Conservation (phyloP, 2,888 invertebrate genomes). For the Palloptera scutellata region DNA sequence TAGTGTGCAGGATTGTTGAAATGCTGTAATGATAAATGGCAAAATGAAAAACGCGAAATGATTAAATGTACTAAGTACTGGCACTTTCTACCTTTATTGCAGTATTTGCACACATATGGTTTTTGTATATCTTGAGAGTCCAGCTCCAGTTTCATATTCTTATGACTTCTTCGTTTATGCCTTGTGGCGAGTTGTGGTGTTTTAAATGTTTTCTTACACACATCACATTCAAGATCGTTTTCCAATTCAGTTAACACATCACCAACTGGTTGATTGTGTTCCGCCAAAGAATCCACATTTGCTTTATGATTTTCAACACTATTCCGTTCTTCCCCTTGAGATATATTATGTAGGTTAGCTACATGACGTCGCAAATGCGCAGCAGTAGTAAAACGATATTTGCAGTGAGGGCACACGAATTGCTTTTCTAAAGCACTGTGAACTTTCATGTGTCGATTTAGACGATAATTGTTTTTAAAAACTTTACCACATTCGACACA, state of each 20-base stretch:
- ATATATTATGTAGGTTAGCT: slow-evolving; percentile 25
- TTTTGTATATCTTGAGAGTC: slow-evolving; percentile 39
- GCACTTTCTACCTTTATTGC: slow-evolving; percentile 39
- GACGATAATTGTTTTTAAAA: neutral
- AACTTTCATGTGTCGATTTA: neutral
- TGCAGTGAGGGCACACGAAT: slow-evolving; percentile 33
- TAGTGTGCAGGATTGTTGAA: slow-evolving; percentile 67
- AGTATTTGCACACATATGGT: slow-evolving; percentile 38
- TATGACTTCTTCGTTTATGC: slow-evolving; percentile 51
- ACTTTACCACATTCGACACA: slow-evolving; percentile 32
- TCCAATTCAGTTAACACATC: neutral
- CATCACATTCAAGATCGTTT: slow-evolving; percentile 47
- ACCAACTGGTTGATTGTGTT: neutral
- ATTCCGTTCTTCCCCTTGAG: neutral
- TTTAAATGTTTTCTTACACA: slow-evolving; percentile 47
- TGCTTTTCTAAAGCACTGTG: slow-evolving; percentile 19
- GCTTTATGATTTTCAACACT: too few species aligned
- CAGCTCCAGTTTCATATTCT: slow-evolving; percentile 33
- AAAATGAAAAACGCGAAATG: neutral
- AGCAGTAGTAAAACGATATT: slow-evolving; percentile 31
- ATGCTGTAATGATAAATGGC: slow-evolving; percentile 56
- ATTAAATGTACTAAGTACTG: neutral
- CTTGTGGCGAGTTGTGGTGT: slow-evolving; percentile 48
- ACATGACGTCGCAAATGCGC: slow-evolving; percentile 33
- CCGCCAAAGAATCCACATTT: neutral